Conservation (phyloP, 2,113 vertebrate species). For the Ceratotherium simum region DNA sequence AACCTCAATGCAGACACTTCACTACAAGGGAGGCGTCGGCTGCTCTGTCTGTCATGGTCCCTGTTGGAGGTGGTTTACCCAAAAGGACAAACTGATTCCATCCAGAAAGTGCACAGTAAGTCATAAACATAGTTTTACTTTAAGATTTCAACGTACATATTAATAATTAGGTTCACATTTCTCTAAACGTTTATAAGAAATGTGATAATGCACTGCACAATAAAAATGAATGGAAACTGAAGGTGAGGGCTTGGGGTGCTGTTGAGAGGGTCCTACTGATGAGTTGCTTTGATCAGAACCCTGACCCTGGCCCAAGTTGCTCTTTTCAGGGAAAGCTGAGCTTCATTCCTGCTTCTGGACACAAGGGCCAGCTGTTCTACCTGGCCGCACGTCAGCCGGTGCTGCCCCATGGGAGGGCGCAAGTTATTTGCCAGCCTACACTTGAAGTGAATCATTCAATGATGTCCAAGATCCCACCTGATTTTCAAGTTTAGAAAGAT, state of each 20-base stretch:
- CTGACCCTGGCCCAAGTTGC: background rate
- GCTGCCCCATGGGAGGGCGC: background rate
- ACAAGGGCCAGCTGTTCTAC: background rate
- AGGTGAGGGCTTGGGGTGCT: background rate
- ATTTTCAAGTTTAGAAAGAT: slow-evolving; percentile 11
- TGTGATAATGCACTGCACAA: background rate
- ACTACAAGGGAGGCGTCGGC: background rate
- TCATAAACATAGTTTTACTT: background rate
- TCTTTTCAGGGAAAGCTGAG: background rate
- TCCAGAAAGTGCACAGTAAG: background rate
- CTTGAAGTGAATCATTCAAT: background rate
- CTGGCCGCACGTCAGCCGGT: background rate
- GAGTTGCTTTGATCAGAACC: background rate
- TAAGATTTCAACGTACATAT: background rate
- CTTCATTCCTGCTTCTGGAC: background rate
- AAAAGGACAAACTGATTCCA: background rate
- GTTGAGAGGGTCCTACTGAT: background rate
- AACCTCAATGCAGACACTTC: background rate
- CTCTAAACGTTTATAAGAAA: background rate
- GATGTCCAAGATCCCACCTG: background rate
- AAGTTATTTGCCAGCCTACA: background rate
- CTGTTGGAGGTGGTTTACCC: background rate
- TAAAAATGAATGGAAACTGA: background rate
- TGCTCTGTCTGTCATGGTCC: background rate
- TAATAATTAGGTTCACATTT: background rate